A percentile compares a stretch with the other conserved stretches of the same genome.
Evolutionary conservation across 1,140 invertebrate species (phyloP).

Genomic region (Sarcophaga peregrina): DNA sequence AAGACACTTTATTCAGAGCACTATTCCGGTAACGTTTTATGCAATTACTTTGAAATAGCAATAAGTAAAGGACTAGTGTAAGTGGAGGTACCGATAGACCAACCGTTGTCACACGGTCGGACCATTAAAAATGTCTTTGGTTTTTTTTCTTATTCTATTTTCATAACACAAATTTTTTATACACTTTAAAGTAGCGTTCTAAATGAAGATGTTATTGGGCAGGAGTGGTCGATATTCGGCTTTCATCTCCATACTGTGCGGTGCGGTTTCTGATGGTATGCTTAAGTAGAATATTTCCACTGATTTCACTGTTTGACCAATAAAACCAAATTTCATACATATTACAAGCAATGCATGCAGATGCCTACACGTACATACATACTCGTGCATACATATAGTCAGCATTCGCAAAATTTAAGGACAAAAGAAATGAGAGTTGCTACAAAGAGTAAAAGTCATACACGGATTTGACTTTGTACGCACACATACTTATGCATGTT

Average conservation of each 20-base stretch:
- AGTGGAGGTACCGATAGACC: neutral
- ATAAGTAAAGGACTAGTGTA: neutral
- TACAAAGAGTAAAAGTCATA: neutral
- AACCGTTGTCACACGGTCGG: neutral
- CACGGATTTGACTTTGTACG: neutral
- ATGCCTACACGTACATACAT: neutral
- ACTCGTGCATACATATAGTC: neutral
- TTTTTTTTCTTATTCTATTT: too few species aligned
- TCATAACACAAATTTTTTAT: too few species aligned
- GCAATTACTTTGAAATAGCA: neutral
- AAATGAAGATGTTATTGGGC: neutral
- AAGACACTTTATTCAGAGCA: neutral
- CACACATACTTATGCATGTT: neutral
- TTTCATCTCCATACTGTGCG: neutral
- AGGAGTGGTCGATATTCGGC: neutral
- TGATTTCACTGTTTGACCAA: conserved; percentile 24
- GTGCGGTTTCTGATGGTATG: neutral
- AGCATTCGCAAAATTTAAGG: neutral
- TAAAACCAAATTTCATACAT: conserved; percentile 18
- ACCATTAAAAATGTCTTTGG: too few species aligned
- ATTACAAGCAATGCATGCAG: neutral
- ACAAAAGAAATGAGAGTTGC: too few species aligned
- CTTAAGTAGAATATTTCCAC: neutral
- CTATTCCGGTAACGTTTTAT: neutral
- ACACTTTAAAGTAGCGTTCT: neutral